Conservation (phyloP, 2,797 vertebrate species). For the Babyrousa celebensis region DNA sequence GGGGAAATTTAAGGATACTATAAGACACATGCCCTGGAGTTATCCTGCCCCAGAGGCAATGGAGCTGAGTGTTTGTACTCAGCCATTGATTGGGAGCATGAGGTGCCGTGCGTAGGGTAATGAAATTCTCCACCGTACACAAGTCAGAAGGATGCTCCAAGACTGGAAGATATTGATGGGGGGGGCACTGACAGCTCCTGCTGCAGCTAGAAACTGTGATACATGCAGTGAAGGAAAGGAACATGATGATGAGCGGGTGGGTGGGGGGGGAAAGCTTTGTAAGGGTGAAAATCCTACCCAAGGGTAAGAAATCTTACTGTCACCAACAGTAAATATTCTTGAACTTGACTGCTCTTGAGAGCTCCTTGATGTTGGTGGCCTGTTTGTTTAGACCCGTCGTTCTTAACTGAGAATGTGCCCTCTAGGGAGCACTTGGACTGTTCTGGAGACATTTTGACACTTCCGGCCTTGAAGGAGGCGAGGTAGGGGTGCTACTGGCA, state of each 20-base stretch:
- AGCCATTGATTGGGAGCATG: not conserved
- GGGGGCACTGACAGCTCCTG: not conserved
- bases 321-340: not conserved
- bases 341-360: slow-evolving; percentile 24
- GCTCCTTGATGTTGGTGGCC: not conserved
- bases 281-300: not conserved
- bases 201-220: not conserved
- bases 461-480: not conserved
- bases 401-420: not conserved
- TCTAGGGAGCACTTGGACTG: not conserved
- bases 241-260: not conserved
- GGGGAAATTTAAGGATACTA: not conserved
- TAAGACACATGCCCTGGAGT: not conserved
- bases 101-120: not conserved
- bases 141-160: not conserved
- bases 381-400: not conserved
- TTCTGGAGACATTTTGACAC: slow-evolving; percentile 28
- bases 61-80: not conserved
- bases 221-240: not conserved
- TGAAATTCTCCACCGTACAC: not conserved
- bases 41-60: not conserved
- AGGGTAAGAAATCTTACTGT: not conserved
- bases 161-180: not conserved
- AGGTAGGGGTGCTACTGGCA: not conserved
- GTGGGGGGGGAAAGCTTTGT: not conserved